Evolutionary conservation across 2,888 invertebrate species (phyloP), one percentile per base, ranked within the genome.

Genomic region (Platycheirus albimanus): DNA sequence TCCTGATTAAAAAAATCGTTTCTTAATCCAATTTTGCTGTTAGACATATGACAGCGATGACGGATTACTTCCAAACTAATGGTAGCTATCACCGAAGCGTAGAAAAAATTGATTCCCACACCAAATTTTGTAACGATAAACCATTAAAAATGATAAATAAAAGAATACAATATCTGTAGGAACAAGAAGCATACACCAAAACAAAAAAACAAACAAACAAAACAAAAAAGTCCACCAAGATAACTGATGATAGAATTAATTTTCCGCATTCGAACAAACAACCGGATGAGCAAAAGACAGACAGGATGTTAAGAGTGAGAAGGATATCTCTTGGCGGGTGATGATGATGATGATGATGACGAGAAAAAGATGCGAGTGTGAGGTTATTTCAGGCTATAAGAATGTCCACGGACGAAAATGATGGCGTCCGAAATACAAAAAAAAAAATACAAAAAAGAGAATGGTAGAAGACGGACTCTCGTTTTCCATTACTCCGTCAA

Each of bases 231-330:
- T 36, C 4, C 6, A 88, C 89, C 88, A 87, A 89, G 89, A 89
- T 88, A 89, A 90, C 89, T 89, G 88, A 89, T 89, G 89, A 90
- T 88, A 88, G 90, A 90, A 90, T 89, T 89, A 90, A 89, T 89
- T 89, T 89, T 90, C 89, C 89, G 89, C 89, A 89, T 85, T 89
- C 87, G 89, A 89, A 90, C 89, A 90, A 89, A 89, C 89, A 90
- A 89, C 88, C 90, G 89, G 89, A 89, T 88, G 89, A 19, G 15
- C 66, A 77, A 33, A 72, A 77, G 77, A 51, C 80, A 70, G 66
- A 61, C 72, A 47, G 71, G 54, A 72, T 54, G 67, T 56, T 49
- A 8, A 49, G 56, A 38, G 69, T 33, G 69, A 54, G n/a, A 56
- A 67, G 47, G 43, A 61, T 47, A 66, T 52, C 28, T 41, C 36